Percentiles rank a stretch among this genome's conserved stretches.
Evolutionary conservation across 2,888 invertebrate species (phyloP).

Genomic region (Pseudanteris insignis): DNA sequence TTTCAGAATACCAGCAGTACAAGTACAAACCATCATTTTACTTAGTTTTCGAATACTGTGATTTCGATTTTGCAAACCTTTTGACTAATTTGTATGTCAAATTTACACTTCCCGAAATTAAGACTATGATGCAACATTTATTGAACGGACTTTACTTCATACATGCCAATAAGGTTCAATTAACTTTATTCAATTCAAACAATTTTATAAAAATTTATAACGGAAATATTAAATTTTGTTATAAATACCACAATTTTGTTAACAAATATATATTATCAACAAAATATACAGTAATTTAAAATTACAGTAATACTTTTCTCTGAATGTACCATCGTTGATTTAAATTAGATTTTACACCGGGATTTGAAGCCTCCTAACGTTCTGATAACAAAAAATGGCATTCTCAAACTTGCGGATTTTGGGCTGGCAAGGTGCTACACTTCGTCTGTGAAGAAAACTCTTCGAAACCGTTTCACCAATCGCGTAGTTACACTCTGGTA

Average conservation of each 20-base stretch:
- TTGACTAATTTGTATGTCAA: slow-evolving; percentile 66
- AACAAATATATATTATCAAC: too few species aligned
- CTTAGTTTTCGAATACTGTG: neutral
- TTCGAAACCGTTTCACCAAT: slow-evolving; percentile 91
- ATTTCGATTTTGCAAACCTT: neutral
- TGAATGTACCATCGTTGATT: too few species aligned
- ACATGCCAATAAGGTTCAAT: slow-evolving; percentile 81
- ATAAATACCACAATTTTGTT: too few species aligned
- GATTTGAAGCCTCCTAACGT: slow-evolving; percentile 99
- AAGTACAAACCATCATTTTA: neutral
- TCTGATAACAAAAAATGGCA: slow-evolving; percentile 92
- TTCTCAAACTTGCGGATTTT: slow-evolving; percentile 96
- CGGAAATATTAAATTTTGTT: too few species aligned
- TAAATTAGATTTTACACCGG: slow-evolving; percentile 82
- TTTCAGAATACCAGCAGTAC: neutral
- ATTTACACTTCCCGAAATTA: slow-evolving; percentile 95
- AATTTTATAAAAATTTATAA: too few species aligned
- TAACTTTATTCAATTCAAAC: too few species aligned
- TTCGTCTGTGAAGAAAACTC: neutral
- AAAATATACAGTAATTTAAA: too few species aligned
- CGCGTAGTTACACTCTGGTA: slow-evolving; percentile 98
- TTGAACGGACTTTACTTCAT: slow-evolving; percentile 93
- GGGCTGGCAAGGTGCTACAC: slow-evolving; percentile 80
- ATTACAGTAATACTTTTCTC: too few species aligned
- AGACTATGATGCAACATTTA: slow-evolving; percentile 91